These are phyloP conservation scores for Pteropus rufus DNA, from an alignment of 2,797 vertebrate genomes.

Conservation along the genomic window DNA sequence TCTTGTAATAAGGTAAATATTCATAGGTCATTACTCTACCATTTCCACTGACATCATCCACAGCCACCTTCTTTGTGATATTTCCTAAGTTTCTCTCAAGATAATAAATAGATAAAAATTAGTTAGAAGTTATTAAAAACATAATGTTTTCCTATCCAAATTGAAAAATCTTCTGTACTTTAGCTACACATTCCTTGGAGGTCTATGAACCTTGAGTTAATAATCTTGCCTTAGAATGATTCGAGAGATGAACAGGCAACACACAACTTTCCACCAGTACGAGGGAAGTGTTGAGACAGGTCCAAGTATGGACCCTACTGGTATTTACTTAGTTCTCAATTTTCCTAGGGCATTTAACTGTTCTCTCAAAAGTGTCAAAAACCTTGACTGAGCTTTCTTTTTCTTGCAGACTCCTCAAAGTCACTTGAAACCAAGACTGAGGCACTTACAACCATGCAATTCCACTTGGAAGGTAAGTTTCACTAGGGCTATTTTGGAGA, in stretches of 20 bases:
- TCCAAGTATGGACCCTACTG: not conserved
- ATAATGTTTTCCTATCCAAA: not conserved
- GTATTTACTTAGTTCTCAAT: not conserved
- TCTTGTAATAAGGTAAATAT: not conserved
- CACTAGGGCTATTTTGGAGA: not conserved
- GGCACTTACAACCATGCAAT: not conserved
- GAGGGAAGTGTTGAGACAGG: not conserved
- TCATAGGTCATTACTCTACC: not conserved
- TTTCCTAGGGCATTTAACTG: not conserved
- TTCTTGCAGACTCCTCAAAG: constrained; percentile 40
- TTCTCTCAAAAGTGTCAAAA: not conserved
- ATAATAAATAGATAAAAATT: not conserved
- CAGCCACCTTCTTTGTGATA: not conserved
- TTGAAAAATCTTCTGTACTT: not conserved
- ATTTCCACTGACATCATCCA: not conserved
- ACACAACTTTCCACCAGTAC: not conserved
- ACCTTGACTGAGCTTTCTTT: not conserved
- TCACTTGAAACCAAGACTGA: constrained; percentile 1
- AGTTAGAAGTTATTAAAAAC: not conserved
- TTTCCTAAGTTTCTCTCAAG: not conserved
- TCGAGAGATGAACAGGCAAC: not conserved
- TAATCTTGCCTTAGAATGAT: not conserved
- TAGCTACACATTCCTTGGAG: not conserved
- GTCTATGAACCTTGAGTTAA: not conserved
- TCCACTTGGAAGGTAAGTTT: constrained; percentile 39